Base-by-base conservation (phyloP, 2,797 vertebrate species). In the Phrynocephalus guinanensis region DNA sequence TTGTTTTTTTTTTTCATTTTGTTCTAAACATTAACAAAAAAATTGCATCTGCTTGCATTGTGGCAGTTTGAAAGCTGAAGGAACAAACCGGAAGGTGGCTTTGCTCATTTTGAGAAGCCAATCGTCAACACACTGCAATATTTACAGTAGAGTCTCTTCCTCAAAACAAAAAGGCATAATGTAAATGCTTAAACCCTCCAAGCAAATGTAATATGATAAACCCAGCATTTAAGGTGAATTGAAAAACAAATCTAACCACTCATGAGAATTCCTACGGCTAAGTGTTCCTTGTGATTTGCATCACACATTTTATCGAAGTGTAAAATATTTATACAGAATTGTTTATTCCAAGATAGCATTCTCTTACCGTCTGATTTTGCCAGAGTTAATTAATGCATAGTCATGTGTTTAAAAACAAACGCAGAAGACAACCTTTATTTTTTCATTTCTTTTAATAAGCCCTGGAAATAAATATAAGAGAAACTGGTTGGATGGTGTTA, bases 11-110 rank as follows among this genome's bases (percentile, higher is more conserved):
- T 13, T 56, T 56, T 56, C 38, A n/a, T 52, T 26, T 33, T 73
- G 70, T n/a, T 56, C 28, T 50, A 79, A 79, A 79, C 0, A 24
- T 10, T 38, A 30, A 52, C 16, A 71, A 9, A 3, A 18, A 44
- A 44, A 9, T 7, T 81, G 73, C 33, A 20, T 48, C 56, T 22
- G 44, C 72, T 81, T 63, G 8, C 60, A 67, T 48, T 75, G 6
- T 66, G 79, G 13, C 60, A 66, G 38, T 90, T 63, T 20, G 0
- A 8, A 88, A 93, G 83, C 90, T 85, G 83, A 92, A 93, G 89
- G 30, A 71, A 70, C 73, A 28, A 73, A 66, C 88, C 87, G 71
- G 78, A 91, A 90, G 91, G 63, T 60, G 63, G 75, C 77, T 60
- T 15, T n/a, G 38, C 71, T 28, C 7, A 26, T 75, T 79, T 71